Percentiles rank a stretch among this genome's conserved stretches.
phyloP scores from a whole-genome alignment of 1,140 invertebrate genomes.

The Diachasma alloeum region DNA sequence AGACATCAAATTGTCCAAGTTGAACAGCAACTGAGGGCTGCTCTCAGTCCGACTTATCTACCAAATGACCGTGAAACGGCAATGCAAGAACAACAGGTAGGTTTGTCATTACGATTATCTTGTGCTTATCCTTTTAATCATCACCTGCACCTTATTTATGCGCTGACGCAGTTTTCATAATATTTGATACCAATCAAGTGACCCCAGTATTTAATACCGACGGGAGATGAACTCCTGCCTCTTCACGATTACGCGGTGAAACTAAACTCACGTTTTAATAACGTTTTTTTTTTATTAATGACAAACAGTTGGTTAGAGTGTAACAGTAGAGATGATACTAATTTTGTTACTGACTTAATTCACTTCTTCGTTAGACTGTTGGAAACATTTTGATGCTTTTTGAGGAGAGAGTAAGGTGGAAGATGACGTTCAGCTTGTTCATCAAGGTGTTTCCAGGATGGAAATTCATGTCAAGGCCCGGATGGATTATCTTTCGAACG shows the following conservation, averaged over 20 bases:
- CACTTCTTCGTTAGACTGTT: slow-evolving; percentile 24
- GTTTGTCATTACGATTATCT: slow-evolving; percentile 55
- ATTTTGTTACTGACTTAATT: neutral
- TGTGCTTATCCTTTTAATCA: slow-evolving; percentile 22
- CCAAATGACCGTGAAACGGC: slow-evolving; percentile 86
- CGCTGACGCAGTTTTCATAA: slow-evolving; percentile 50
- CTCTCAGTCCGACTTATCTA: slow-evolving; percentile 82
- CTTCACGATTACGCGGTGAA: neutral
- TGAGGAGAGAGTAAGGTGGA: slow-evolving; percentile 28
- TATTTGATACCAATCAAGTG: slow-evolving; percentile 60
- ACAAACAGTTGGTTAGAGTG: slow-evolving; percentile 14
- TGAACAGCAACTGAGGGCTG: slow-evolving; percentile 84
- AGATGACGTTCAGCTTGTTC: slow-evolving; percentile 50
- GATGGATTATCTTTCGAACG: too few species aligned
- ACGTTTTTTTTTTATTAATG: neutral
- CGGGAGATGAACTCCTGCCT: neutral
- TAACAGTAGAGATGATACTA: slow-evolving; percentile 11
- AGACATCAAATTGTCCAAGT: slow-evolving; percentile 84
- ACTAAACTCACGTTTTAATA: neutral
- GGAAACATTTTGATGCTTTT: slow-evolving; percentile 65
- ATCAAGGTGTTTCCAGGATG: slow-evolving; percentile 65
- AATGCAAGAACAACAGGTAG: slow-evolving; percentile 90
- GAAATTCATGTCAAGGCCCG: slow-evolving; percentile 12
- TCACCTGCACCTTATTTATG: slow-evolving; percentile 48
- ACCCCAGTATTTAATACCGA: slow-evolving; percentile 44